These are phyloP conservation scores for Folsomia candida DNA, from an alignment of 2,888 invertebrate species.

Conservation along the genomic window DNA sequence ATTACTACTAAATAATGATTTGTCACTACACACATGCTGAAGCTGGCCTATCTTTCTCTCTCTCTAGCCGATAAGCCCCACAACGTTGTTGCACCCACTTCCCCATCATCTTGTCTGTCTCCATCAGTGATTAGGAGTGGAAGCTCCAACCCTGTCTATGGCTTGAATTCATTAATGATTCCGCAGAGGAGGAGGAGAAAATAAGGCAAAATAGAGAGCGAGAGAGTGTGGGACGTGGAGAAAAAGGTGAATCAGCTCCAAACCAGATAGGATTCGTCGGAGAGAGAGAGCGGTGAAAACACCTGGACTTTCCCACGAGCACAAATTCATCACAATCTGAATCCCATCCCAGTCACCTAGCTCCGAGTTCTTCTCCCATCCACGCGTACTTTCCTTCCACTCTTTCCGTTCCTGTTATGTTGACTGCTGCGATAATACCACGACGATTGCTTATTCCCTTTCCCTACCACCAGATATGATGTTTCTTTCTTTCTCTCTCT, in stretches of 20 bases:
- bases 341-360: slow-evolving; percentile 24
- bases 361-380: background rate
- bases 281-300: slow-evolving; percentile 41
- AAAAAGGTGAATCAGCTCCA: background rate
- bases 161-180: background rate
- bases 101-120: no score
- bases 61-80: no score
- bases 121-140: no score
- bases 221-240: background rate
- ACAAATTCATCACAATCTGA: slow-evolving; percentile 49
- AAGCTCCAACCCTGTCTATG: background rate
- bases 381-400: background rate
- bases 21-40: no score
- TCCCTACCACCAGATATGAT: background rate
- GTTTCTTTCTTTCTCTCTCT: background rate
- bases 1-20: no score
- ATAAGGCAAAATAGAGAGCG: background rate
- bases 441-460: background rate
- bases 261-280: slow-evolving; percentile 30
- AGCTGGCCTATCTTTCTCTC: no score
- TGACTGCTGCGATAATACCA: background rate
- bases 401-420: background rate
- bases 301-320: slow-evolving; percentile 48
- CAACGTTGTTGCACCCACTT: no score
- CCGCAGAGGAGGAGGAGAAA: slow-evolving; percentile 18